Base-by-base conservation (phyloP, 2,797 vertebrate species). In the Monodelphis domestica region DNA sequence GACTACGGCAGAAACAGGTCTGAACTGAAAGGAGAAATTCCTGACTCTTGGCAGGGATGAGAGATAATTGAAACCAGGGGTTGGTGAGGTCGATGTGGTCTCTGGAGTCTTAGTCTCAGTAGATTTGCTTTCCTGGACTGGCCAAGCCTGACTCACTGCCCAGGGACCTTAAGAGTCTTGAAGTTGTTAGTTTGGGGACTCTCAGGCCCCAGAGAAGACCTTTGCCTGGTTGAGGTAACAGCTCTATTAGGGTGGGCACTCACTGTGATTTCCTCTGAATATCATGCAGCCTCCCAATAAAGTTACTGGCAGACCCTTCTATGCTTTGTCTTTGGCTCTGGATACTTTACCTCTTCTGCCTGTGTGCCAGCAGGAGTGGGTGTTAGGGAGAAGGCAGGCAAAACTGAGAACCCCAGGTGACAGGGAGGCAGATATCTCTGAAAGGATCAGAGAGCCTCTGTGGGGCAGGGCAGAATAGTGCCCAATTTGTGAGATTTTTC, bases 241-340 rank as follows among this genome's bases (percentile, higher is more conserved):
- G n/a, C 59, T 94, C 56, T 50, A 0, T 59, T 2, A 63, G 90
- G 28, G 0, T 10, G 45, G 45, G 38, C 7, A 54, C 59, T 95
- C 53, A 12, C 53, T 92, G 57, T 59, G 59, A 89, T 94, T 95
- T 95, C 93, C 87, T n/a, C 92, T 55, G 30, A 78, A 87, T 94
- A 55, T 95, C 56, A 33, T 87, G 92, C 17, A 93, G 96, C 94
- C 70, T 84, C 70, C 24, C 70, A 97, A 96, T 97, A 97, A 97
- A 7, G 30, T 88, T 94, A 87, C 90, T 14, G 53, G 12, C 78
- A 92, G 96, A 91, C 78, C 91, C 52, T 89, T 53, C 54, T 53
- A 6, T 52, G 87, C 54, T 96, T 90, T 56, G 11, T 91, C 70
- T 78, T 45, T 7, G 51, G n/a, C 84, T 91, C 28, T 52, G 55